Conservation (phyloP, 2,888 invertebrate genomes). For the Morinoia aosen region DNA sequence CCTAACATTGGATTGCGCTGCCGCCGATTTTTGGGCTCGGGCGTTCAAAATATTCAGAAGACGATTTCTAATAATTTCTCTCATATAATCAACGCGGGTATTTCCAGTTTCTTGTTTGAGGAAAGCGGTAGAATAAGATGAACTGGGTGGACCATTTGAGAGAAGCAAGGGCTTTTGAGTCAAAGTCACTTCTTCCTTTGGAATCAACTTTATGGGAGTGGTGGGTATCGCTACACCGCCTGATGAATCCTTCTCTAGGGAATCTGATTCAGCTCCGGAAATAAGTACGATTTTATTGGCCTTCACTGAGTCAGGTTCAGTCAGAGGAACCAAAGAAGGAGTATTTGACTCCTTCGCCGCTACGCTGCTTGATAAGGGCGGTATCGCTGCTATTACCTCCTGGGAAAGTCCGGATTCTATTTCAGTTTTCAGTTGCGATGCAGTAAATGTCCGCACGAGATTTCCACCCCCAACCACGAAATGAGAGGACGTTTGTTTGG, state of each 20-base stretch:
- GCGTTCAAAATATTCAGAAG: neutral
- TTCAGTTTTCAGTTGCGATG: neutral
- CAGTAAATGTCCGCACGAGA: neutral
- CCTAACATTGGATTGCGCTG: neutral
- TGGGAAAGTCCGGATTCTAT: neutral
- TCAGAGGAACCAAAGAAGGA: neutral
- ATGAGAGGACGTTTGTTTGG: neutral
- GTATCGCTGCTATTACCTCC: neutral
- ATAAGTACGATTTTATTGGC: neutral
- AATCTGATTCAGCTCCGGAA: neutral
- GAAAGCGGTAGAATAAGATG: neutral
- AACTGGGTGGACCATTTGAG: neutral
- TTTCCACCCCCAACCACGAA: neutral
- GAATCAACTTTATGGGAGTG: neutral
- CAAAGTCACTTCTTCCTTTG: neutral
- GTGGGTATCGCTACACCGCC: neutral
- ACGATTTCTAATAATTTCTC: conserved; percentile 22
- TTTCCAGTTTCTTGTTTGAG: neutral
- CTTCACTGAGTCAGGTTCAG: neutral
- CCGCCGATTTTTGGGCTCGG: neutral
- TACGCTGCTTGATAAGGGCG: neutral
- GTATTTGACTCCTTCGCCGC: neutral
- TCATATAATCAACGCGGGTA: neutral
- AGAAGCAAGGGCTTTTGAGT: neutral
- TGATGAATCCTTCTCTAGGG: neutral